Percentiles rank a stretch among this genome's conserved stretches.
These are phyloP conservation scores for Poliocrania exsul DNA, from an alignment of 2,797 vertebrate genomes.

Conservation along the genomic window DNA sequence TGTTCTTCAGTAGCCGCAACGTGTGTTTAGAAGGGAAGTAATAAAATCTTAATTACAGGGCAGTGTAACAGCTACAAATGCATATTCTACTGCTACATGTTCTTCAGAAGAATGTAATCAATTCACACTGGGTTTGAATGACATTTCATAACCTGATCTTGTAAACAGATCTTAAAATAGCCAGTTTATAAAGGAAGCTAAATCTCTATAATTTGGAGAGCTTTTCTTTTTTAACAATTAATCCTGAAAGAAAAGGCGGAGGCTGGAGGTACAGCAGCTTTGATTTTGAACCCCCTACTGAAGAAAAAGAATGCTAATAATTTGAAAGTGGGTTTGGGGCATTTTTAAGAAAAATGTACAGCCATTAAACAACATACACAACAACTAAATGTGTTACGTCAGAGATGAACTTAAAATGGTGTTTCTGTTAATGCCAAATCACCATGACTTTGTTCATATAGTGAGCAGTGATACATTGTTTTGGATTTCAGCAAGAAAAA, in stretches of 20 bases:
- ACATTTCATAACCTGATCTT: conserved; percentile 58
- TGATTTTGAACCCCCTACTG: neutral
- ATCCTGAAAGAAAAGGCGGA: conserved; percentile 18
- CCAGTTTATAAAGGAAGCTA: conserved; percentile 35
- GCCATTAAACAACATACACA: neutral
- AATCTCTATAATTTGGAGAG: conserved; percentile 61
- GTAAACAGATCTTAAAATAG: conserved; percentile 71
- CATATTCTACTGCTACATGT: conserved; percentile 16
- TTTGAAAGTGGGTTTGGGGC: neutral
- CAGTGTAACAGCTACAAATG: conserved; percentile 42
- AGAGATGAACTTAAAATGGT: conserved; percentile 38
- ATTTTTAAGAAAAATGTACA: conserved; percentile 14
- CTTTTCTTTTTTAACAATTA: conserved; percentile 16
- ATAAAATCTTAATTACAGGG: conserved; percentile 62
- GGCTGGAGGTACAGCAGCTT: neutral
- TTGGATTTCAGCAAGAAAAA: conserved; percentile 22
- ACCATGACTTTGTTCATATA: conserved; percentile 8
- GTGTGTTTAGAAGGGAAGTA: conserved; percentile 29
- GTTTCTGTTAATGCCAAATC: conserved; percentile 15
- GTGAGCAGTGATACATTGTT: neutral
- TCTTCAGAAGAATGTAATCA: conserved; percentile 65
- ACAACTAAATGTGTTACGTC: neutral
- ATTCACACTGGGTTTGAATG: conserved; percentile 49
- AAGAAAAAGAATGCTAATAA: conserved; percentile 1
- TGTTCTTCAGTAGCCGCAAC: conserved; percentile 13